These are phyloP conservation scores for Coreoperca whiteheadi DNA, from an alignment of 2,113 vertebrate genomes.

Conservation along the genomic window DNA sequence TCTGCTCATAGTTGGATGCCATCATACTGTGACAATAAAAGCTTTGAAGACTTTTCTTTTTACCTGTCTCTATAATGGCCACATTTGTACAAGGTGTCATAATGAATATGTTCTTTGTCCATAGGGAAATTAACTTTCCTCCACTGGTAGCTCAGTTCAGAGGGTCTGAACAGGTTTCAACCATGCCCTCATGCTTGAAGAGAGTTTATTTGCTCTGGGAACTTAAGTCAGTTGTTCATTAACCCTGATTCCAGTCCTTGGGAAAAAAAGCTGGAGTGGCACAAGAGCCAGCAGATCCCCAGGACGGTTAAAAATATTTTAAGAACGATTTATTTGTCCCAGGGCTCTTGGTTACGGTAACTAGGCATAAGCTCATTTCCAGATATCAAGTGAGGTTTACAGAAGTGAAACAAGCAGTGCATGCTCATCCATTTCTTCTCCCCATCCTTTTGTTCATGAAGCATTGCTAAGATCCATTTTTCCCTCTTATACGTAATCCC, in stretches of 20 bases:
- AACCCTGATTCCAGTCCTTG: slow-evolving; percentile 42
- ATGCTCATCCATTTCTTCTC: slow-evolving; percentile 33
- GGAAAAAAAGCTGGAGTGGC: slow-evolving; percentile 11
- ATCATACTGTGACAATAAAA: background rate
- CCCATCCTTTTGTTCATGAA: slow-evolving; percentile 38
- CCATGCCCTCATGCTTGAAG: slow-evolving; percentile 15
- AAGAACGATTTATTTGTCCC: slow-evolving; percentile 63
- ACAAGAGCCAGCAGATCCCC: slow-evolving; percentile 11
- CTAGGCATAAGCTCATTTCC: slow-evolving; percentile 62
- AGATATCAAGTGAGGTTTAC: slow-evolving; percentile 51
- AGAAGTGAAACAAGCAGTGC: slow-evolving; percentile 78
- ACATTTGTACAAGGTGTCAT: background rate
- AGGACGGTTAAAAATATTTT: slow-evolving; percentile 35
- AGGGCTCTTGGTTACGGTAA: slow-evolving; percentile 58
- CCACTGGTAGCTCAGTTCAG: slow-evolving; percentile 5
- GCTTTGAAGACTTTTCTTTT: background rate
- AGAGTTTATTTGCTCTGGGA: slow-evolving; percentile 61
- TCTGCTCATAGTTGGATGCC: background rate
- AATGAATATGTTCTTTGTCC: slow-evolving; percentile 6
- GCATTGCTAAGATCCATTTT: slow-evolving; percentile 35
- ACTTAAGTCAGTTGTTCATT: slow-evolving; percentile 63
- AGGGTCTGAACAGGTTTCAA: slow-evolving; percentile 18
- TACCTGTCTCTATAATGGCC: background rate
- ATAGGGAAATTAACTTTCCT: slow-evolving; percentile 35
- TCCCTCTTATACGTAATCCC: slow-evolving; percentile 14